A percentile compares a stretch with the other conserved stretches of the same genome.
phyloP scores from a whole-genome alignment of 2,797 vertebrate genomes.

The Pampus argenteus region DNA sequence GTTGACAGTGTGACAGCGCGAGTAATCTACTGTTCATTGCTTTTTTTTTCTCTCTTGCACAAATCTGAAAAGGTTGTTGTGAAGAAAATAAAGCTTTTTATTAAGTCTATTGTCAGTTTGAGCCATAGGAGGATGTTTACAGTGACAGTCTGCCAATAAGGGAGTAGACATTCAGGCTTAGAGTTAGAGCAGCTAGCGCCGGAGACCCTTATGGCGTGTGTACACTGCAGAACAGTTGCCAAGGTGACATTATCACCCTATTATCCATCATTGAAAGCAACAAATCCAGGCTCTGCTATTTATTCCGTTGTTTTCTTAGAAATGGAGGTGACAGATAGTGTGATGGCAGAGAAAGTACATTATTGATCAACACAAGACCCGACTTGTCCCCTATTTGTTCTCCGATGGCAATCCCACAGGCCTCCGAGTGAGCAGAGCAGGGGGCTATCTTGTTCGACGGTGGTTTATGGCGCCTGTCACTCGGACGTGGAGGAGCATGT shows the following conservation, averaged over 20 bases:
- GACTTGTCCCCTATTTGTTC: slow-evolving; percentile 55
- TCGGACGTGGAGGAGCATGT: slow-evolving; percentile 46
- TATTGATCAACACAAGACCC: slow-evolving; percentile 78
- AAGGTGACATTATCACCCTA: slow-evolving; percentile 74
- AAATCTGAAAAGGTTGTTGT: background rate
- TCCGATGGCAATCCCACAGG: slow-evolving; percentile 57
- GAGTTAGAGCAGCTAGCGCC: slow-evolving; percentile 48
- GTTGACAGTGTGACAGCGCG: slow-evolving; percentile 88
- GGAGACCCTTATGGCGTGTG: slow-evolving; percentile 47
- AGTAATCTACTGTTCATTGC: slow-evolving; percentile 83
- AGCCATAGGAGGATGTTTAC: slow-evolving; percentile 65
- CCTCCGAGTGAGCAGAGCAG: slow-evolving; percentile 41
- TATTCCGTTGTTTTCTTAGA: slow-evolving; percentile 70
- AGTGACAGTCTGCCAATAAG: slow-evolving; percentile 63
- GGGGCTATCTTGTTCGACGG: slow-evolving; percentile 61
- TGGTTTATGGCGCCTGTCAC: slow-evolving; percentile 77
- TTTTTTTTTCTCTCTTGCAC: slow-evolving; percentile 79
- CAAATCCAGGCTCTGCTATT: slow-evolving; percentile 69
- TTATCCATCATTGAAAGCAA: slow-evolving; percentile 73
- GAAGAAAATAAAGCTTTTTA: slow-evolving; percentile 36
- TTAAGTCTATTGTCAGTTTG: slow-evolving; percentile 48
- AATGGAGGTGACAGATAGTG: slow-evolving; percentile 71
- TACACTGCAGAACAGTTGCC: slow-evolving; percentile 67
- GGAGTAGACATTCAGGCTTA: slow-evolving; percentile 49
- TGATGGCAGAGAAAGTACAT: slow-evolving; percentile 56